Evolutionary conservation across 1,140 invertebrate species (phyloP).

Genomic region (Glossosoma conforme): DNA sequence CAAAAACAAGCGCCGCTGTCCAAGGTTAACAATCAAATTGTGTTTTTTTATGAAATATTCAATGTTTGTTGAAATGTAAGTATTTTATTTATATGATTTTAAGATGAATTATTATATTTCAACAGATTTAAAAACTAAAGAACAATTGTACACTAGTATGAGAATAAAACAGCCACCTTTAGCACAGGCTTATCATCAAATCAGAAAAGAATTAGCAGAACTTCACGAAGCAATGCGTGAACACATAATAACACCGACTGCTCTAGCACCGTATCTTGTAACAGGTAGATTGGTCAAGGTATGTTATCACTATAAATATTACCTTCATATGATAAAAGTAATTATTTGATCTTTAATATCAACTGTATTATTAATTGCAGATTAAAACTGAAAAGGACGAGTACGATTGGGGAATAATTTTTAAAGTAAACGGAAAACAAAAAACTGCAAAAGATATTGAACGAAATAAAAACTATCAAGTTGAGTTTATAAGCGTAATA

Average conservation of each 20-base stretch:
- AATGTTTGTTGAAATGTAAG: neutral
- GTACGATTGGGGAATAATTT: conserved; percentile 94
- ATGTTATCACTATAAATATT: conserved; percentile 26
- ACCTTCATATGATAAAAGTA: conserved; percentile 4
- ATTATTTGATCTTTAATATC: conserved; percentile 3
- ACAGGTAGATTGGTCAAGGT: conserved; percentile 89
- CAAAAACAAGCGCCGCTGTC: no score
- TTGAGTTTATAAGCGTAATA: no score
- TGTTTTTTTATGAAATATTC: neutral
- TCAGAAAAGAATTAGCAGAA: conserved; percentile 40
- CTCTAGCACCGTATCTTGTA: conserved; percentile 89
- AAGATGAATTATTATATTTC: neutral
- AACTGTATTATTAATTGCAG: conserved; percentile 44
- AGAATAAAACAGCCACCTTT: conserved; percentile 67
- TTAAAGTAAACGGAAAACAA: no score
- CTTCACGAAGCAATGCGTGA: conserved; percentile 7
- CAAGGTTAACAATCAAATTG: neutral
- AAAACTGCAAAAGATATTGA: no score
- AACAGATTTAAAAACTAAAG: conserved; percentile 68
- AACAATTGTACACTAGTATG: conserved; percentile 59
- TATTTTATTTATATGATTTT: neutral
- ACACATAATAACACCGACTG: conserved; percentile 66
- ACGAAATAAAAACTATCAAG: no score
- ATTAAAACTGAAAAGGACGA: conserved; percentile 79
- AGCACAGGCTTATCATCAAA: conserved; percentile 77